These are phyloP conservation scores for Neuroscelio doddi DNA, from an alignment of 2,888 invertebrate genomes.

Conservation along the genomic window DNA sequence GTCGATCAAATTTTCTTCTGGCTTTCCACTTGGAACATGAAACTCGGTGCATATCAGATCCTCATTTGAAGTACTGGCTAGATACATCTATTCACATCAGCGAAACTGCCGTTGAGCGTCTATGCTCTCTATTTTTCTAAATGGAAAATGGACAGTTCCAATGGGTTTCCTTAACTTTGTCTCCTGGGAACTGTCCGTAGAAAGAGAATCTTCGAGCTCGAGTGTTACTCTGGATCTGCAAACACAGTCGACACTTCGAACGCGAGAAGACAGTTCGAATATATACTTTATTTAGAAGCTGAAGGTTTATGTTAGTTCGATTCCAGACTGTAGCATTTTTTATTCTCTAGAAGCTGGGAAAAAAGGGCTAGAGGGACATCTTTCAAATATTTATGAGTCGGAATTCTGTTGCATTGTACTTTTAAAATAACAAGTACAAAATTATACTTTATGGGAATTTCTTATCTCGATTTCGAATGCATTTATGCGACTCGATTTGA, in stretches of 20 bases:
- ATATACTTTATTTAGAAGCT: conserved; percentile 29
- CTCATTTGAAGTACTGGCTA: conserved; percentile 18
- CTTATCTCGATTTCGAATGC: no score
- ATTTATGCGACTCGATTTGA: neutral
- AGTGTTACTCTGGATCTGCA: conserved; percentile 12
- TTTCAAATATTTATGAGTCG: neutral
- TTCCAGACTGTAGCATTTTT: conserved; percentile 12
- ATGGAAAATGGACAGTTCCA: conserved; percentile 53
- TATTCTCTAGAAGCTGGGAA: neutral
- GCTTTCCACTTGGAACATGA: neutral
- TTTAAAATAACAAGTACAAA: no score
- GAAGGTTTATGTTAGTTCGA: conserved; percentile 9
- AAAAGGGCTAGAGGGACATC: neutral
- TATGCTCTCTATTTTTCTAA: conserved; percentile 50
- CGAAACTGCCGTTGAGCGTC: conserved; percentile 39
- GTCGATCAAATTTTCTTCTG: conserved; percentile 4
- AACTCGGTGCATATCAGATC: conserved; percentile 10
- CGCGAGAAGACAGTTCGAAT: conserved; percentile 11
- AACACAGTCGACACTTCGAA: conserved; percentile 13
- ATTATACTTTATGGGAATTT: no score
- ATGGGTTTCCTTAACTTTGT: conserved; percentile 59
- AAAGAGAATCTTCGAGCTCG: conserved; percentile 20
- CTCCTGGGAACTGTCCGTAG: conserved; percentile 53
- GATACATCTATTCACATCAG: conserved; percentile 54
- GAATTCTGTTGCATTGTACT: no score